These are phyloP conservation scores for Halyomorpha halys DNA, from an alignment of 1,140 invertebrate species.

Conservation along the genomic window DNA sequence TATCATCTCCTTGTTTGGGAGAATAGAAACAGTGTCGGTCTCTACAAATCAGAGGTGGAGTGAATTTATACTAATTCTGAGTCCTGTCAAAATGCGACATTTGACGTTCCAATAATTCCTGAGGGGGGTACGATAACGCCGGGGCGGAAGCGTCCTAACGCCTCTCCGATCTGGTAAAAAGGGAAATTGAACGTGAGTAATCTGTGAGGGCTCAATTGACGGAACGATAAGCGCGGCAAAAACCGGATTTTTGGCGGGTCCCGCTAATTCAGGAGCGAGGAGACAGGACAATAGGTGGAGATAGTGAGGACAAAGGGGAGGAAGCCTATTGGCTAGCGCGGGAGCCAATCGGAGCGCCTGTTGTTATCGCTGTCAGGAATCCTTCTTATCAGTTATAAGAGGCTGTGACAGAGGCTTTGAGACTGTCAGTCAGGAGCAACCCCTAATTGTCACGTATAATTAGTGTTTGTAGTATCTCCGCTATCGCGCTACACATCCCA, in stretches of 20 bases:
- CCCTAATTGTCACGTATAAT: constrained; percentile 16
- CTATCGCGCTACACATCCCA: too few relatives aligned
- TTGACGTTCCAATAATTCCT: neutral
- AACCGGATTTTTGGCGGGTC: constrained; percentile 9
- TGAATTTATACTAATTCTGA: constrained; percentile 11
- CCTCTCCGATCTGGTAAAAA: constrained; percentile 4
- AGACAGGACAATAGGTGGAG: neutral
- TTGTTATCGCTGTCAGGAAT: constrained; percentile 3
- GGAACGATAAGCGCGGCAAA: neutral
- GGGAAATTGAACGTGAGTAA: constrained; percentile 17
- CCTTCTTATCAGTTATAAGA: constrained; percentile 14
- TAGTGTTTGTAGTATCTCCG: neutral
- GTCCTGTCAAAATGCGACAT: neutral
- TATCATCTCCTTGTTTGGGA: too few relatives aligned
- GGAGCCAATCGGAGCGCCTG: neutral
- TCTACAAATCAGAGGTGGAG: neutral
- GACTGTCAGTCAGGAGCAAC: constrained; percentile 5
- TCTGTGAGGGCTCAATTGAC: neutral
- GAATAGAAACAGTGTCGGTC: too few relatives aligned
- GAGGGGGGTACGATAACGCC: neutral
- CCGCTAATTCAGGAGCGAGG: constrained; percentile 4
- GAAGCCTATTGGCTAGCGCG: constrained; percentile 11
- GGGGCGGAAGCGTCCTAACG: neutral
- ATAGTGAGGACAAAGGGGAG: constrained; percentile 7
- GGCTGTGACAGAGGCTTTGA: constrained; percentile 5